phyloP scores from a whole-genome alignment of 2,797 vertebrate species.

The Onychomys leucogaster region DNA sequence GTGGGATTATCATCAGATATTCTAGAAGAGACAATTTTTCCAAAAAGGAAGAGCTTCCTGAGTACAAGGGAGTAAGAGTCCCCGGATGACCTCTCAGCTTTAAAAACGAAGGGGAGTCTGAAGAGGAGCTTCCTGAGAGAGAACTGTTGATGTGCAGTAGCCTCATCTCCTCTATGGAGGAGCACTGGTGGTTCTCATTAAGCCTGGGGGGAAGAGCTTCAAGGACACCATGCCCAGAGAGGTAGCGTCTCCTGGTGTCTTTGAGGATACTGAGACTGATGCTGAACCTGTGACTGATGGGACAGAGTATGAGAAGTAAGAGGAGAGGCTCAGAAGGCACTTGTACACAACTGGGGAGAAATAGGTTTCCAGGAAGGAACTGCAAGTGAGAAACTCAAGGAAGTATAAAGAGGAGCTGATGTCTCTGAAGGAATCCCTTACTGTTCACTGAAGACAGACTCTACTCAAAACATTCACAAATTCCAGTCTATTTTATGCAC shows the following conservation, averaged over 20 bases:
- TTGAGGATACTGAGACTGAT: background rate
- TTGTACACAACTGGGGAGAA: background rate
- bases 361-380: background rate
- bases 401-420: background rate
- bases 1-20: background rate
- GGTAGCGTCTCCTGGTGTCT: background rate
- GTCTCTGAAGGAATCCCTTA: background rate
- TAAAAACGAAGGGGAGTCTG: background rate
- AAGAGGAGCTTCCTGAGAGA: background rate
- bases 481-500: background rate
- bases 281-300: background rate
- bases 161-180: background rate
- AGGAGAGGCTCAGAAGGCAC: background rate
- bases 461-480: background rate
- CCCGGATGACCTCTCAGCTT: background rate
- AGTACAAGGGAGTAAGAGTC: background rate
- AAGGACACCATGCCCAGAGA: background rate
- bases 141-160: background rate
- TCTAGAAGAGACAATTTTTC: background rate
- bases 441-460: background rate
- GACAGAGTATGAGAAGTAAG: background rate
- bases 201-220: background rate
- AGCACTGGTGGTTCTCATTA: background rate
- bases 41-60: background rate
- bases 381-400: background rate